These are phyloP conservation scores for Laupala kohalensis DNA, from an alignment of 1,140 invertebrate species.

Conservation along the genomic window DNA sequence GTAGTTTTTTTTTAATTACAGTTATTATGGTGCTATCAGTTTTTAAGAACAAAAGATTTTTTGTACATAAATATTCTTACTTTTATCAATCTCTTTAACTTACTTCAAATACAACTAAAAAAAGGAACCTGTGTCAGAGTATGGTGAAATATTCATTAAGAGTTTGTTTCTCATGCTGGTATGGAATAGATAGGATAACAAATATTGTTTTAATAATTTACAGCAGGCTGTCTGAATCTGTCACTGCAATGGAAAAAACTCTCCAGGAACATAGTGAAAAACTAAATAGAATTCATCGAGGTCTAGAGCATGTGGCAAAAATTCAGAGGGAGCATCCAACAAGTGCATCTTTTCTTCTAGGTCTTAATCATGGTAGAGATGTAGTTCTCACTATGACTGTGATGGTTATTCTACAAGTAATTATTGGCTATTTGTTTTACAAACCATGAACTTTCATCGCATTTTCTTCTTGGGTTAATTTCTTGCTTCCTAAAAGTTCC, in stretches of 20 bases:
- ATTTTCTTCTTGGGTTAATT: neutral
- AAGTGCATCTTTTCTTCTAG: neutral
- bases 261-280: slow-evolving; percentile 28
- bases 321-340: slow-evolving; percentile 24
- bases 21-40: no score
- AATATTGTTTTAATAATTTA: no score
- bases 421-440: neutral
- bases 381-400: neutral
- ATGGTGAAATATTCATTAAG: no score
- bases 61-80: no score
- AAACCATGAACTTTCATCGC: neutral
- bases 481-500: neutral
- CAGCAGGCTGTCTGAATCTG: slow-evolving; percentile 25
- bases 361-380: neutral
- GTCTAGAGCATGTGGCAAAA: slow-evolving; percentile 29
- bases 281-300: slow-evolving; percentile 30
- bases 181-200: no score
- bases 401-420: neutral
- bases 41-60: no score
- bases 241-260: slow-evolving; percentile 29
- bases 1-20: no score
- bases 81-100: no score
- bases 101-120: no score
- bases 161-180: no score
- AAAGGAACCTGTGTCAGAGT: no score